Base-by-base conservation (phyloP, 2,888 invertebrate genomes). In the Diarsia mendica region DNA sequence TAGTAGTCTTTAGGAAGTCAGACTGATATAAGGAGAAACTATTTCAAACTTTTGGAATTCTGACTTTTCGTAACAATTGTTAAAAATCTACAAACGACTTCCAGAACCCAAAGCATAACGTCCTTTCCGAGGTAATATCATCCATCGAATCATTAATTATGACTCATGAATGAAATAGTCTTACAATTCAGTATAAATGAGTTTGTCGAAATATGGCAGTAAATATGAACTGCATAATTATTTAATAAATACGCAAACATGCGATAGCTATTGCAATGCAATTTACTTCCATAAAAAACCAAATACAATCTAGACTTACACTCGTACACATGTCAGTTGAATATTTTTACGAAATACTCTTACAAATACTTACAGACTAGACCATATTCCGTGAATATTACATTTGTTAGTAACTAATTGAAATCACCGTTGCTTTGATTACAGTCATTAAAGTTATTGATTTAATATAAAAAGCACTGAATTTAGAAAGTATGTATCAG, bases 391-490 rank as follows among this genome's bases (percentile, higher is more conserved):
- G 66, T 69, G 71, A 53, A 77, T 75, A 77, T 83, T 86, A 66
- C 74, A 75, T 65, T 75, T 23, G 70, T 66, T 67, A 55, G 67
- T 66, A 75, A 83, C 51, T 71, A 28, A 4, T 66, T 81, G 77
- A 69, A 75, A 83, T 71, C 67, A 33, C 11, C 65, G 13, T 73
- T 60, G 72, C 39, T 79, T 86, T 85, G 72, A 69, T 67, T 88
- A 82, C 74, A 39, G 39, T 39, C 39, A 81, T 80, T 84, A 77
- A 75, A 70, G 81, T 72, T 73, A 72, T 74, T 72, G 72, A 63
- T 79, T 79, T 71, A 53, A 65, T 83, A 83, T 85, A 83, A 82
- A 83, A 82, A 72, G 23, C 73, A 39, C 48, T 28, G 53, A 11
- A 33, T 73, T 66, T 53, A 70, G 51, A 77, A 77, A 71, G 55